Evolutionary conservation across 2,888 invertebrate species (phyloP).

Genomic region (Hydriomena furcata): DNA sequence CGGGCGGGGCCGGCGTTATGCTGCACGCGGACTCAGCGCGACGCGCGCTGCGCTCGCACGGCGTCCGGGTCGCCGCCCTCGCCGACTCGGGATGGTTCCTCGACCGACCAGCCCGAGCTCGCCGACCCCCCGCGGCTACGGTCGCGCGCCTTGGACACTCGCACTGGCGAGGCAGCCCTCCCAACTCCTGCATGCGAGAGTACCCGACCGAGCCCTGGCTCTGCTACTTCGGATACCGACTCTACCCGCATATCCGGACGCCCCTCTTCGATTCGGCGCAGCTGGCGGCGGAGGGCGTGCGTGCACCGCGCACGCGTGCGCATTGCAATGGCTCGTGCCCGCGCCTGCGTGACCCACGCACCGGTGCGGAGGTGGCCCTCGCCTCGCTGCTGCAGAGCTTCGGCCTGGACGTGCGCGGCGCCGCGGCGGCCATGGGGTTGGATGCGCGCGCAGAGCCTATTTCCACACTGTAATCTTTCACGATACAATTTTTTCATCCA

Average conservation of each 20-base stretch:
- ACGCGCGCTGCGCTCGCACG: slow-evolving; percentile 85
- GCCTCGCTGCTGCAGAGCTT: slow-evolving; percentile 94
- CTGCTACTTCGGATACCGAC: slow-evolving; percentile 95
- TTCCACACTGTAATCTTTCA: no score
- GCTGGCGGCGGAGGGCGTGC: slow-evolving; percentile 91
- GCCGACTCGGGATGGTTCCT: slow-evolving; percentile 98
- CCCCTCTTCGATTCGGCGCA: slow-evolving; percentile 97
- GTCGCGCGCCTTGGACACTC: slow-evolving; percentile 82
- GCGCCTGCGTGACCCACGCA: slow-evolving; percentile 92
- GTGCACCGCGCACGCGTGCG: slow-evolving; percentile 95
- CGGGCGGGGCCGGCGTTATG: slow-evolving; percentile 97
- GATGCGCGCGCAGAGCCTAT: slow-evolving; percentile 95
- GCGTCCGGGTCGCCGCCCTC: slow-evolving; percentile 90
- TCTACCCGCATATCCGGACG: slow-evolving; percentile 93
- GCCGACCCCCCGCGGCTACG: slow-evolving; percentile 62
- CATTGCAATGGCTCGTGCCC: slow-evolving; percentile 98
- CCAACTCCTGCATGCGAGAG: slow-evolving; percentile 88
- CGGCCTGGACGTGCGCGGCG: slow-evolving; percentile 93
- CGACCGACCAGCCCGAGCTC: slow-evolving; percentile 85
- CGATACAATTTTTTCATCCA: no score
- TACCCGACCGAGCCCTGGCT: slow-evolving; percentile 92
- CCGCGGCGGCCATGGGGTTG: slow-evolving; percentile 93
- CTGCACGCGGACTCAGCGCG: slow-evolving; percentile 93
- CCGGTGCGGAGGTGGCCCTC: slow-evolving; percentile 95
- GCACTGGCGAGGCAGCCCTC: slow-evolving; percentile 87